phyloP scores from a whole-genome alignment of 2,113 vertebrate genomes.

The Chloroceryle aenea region DNA sequence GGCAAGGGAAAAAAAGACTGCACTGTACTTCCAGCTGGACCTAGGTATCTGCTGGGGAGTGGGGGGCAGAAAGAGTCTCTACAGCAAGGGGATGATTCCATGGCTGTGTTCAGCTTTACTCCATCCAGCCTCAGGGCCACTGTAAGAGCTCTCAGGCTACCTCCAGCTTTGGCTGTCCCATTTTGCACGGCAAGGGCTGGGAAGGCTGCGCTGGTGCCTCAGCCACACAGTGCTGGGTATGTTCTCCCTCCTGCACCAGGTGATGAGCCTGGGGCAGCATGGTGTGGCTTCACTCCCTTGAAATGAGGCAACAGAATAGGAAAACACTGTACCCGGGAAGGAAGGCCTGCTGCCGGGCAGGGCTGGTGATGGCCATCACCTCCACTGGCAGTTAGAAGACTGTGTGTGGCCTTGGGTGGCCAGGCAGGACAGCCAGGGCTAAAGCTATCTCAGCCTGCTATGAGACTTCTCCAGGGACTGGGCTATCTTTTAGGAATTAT shows the following conservation, averaged over 20 bases:
- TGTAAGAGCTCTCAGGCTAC: background rate
- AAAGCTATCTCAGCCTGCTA: background rate
- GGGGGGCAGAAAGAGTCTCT: background rate
- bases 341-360: background rate
- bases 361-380: background rate
- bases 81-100: background rate
- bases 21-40: background rate
- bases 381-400: background rate
- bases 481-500: background rate
- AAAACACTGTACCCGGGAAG: background rate
- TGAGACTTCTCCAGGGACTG: background rate
- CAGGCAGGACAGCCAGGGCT: background rate
- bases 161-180: background rate
- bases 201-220: background rate
- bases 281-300: background rate
- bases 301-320: rapidly evolving
- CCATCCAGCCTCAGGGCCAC: background rate
- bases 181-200: background rate
- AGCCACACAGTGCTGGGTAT: background rate
- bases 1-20: background rate
- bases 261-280: background rate
- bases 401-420: background rate
- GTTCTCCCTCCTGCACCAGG: background rate
- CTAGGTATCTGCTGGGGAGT: rapidly evolving
- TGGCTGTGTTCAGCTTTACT: background rate